Base-by-base conservation (phyloP, 2,888 invertebrate genomes). In the Agrilus biguttatus region DNA sequence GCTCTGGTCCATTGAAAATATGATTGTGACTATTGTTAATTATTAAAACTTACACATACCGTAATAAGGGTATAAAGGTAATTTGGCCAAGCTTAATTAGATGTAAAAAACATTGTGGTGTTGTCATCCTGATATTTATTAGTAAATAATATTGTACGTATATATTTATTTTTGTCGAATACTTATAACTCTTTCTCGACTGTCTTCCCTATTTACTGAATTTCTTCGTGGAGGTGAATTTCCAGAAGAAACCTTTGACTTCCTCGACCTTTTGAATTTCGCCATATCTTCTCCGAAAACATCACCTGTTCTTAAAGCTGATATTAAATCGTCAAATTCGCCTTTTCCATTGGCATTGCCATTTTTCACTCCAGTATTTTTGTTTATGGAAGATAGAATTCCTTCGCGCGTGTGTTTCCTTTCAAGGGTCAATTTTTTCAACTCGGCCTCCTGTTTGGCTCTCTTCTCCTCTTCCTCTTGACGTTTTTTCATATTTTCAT, bases 271-370 rank as follows among this genome's bases (percentile, higher is more conserved):
- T 55, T 86, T 84, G 59, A 92, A 88, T 67, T 93, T 93, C 42
- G 91, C 91, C 56, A 93, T 88, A 61, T 93, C 93, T 60, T 93
- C 93, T 1, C 92, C 91, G 59, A 93, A 95, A 0, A 93, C 92
- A 58, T 93, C 92, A 1, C 95, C 95, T 0, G 95, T 93, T 46
- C 93, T 69, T 41, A 95, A 65, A 0, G 95, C 95, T 0, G 93
- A 93, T 60, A 95, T 95, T 53, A 95, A 73, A 67, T 95, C 95
- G 60, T 95, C 95, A 65, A 95, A 95, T 67, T 95, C 95, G 8
- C 93, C 91, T 58, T 89, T 81, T 44, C 73, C 80, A 56, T 72
- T 75, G 45, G 64, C 66, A 14, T 60, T 59, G 46, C 75, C 74
- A 39, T 80, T 79, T 50, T 82, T 83, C 41, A 78, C 65, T 45